Evolutionary conservation across 2,113 vertebrate species (phyloP), one percentile per base, ranked within the genome.

Genomic region (Phalacrocorax aristotelis): DNA sequence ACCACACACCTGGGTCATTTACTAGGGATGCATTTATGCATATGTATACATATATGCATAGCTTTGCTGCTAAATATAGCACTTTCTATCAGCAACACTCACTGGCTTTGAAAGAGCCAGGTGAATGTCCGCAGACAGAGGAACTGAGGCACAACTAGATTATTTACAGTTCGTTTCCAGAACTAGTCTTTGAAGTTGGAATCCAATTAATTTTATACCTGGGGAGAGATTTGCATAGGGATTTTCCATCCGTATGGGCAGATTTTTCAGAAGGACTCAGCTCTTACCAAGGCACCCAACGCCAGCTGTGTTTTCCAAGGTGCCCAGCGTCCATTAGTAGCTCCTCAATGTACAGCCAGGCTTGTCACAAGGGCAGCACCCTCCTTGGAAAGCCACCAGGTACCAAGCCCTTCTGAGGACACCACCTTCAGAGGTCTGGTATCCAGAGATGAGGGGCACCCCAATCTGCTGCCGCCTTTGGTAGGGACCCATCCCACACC

Each of bases 131-230:
- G 0, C 77, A 94, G 93, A 89, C 84, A 91, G 93, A 89, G 75
- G 96, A 97, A 96, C 93, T 87, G 95, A 97, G 95, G 89, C 89
- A 97, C 94, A 95, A 83, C 87, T 72, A 65, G 83, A 57, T 89
- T 95, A 96, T 95, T 97, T 94, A 95, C 87, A 93, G 89, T 66
- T 89, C 7, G 3, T 91, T 95, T 95, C 89, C 89, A 72, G 18
- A 93, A 91, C 66, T 32, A 72, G 70, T 36, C 96, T 95, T 89
- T 97, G 92, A 97, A 95, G 90, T 90, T 71, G 27, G 81, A 93
- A 94, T 95, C 95, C 94, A 97, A 96, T 95, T 95, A 96, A 94
- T 95, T 97, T 94, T 76, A 76, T 87, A 95, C 91, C 92, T 85
- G 82, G 90, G 71, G 87, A 95, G 85, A 94, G 82, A 93, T 90